phyloP scores from a whole-genome alignment of 2,888 invertebrate species.

The Boloria euphrosyne region DNA sequence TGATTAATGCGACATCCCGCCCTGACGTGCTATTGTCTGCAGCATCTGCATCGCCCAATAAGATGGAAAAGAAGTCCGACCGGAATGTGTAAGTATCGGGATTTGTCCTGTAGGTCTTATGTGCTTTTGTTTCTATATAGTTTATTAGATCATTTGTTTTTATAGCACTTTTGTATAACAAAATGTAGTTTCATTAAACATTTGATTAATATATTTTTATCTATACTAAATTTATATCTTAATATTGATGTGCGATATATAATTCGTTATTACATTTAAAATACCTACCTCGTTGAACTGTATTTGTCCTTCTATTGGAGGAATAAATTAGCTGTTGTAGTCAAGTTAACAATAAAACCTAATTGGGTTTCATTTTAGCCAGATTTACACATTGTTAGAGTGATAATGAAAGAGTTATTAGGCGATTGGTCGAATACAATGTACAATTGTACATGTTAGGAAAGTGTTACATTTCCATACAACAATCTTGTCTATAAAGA shows the following conservation, averaged over 20 bases:
- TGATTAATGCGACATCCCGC: constrained; percentile 81
- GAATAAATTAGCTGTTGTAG: constrained; percentile 5
- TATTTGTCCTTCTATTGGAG: background rate
- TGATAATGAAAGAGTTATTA: constrained; percentile 19
- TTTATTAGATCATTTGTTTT: background rate
- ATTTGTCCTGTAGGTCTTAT: constrained; percentile 41
- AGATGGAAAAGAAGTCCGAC: constrained; percentile 52
- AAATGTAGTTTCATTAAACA: too few species aligned
- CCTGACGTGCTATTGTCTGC: constrained; percentile 78
- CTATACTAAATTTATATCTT: too few species aligned
- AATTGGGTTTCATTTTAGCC: too few species aligned
- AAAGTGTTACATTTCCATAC: constrained; percentile 29
- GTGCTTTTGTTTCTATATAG: constrained; percentile 18
- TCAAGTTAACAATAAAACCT: too few species aligned
- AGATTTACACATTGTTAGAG: constrained; percentile 11
- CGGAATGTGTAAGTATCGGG: constrained; percentile 53
- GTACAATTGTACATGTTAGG: constrained; percentile 26
- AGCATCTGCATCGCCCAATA: constrained; percentile 75
- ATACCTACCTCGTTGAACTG: too few species aligned
- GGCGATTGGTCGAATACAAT: constrained; percentile 28
- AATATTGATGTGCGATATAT: too few species aligned
- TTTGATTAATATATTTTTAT: too few species aligned
- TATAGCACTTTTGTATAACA: too few species aligned
- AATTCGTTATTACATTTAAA: too few species aligned
- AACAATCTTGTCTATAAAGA: constrained; percentile 22